Evolutionary conservation across 2,888 invertebrate genomes (phyloP), one percentile per base, ranked within the genome.

Genomic region (Bellardia bayeri): DNA sequence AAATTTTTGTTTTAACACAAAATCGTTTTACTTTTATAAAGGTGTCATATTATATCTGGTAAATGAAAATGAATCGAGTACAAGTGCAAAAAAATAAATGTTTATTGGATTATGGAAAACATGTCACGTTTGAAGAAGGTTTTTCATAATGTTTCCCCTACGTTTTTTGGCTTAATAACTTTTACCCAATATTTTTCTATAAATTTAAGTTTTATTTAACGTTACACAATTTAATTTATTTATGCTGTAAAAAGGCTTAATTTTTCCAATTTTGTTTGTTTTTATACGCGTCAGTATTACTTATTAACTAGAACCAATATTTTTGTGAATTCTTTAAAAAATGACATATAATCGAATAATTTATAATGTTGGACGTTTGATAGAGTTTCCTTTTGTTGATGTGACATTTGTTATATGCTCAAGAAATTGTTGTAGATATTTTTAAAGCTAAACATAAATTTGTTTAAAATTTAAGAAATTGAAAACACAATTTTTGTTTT

Each of bases 71-170:
- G 66, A 75, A 71, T 66, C 61, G 30, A 69, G 23, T 40, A 69
- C 33, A 76, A 45, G 13, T 51, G 49, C 14, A n/a, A 23, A 84
- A 61, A 23, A 69, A 16, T 14, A 58, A 23, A 30, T 37, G 14
- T 71, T 78, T 74, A 78, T 84, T 78, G 78, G 72, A 81, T 79
- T 83, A 83, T 83, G 37, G 78, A 71, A 86, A 87, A 85, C 81
- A 86, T 88, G 89, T 88, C 88, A 89, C 89, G 87, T 89, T 87
- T 86, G 69, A 85, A 88, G 88, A 86, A 80, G 88, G 88, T 82
- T 89, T 81, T 83, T 71, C 23, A 61, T 51, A n/a, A 68, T 75
- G 11, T n/a, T 33, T 66, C 45, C 2, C 51, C 13, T 66, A 42
- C 11, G 11, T 63, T 80, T 37, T 54, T 66, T 45, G 23, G 4